Evolutionary conservation across 1,140 invertebrate genomes (phyloP).

Genomic region (Halesus radiatus): DNA sequence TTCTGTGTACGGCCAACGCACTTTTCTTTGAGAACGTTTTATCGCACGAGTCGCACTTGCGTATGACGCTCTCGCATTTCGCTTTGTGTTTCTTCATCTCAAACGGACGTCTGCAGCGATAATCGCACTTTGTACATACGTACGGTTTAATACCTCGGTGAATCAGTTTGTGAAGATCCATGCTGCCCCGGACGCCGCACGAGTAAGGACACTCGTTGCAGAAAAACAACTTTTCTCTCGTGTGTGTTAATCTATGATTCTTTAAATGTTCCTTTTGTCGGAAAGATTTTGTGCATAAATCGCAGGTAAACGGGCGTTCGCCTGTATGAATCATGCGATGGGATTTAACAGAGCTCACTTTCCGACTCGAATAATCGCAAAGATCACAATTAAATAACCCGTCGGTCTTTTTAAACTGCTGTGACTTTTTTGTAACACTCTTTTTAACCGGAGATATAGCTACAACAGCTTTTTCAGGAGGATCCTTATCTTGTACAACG

Average conservation of each 20-base stretch:
- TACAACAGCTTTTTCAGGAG: too few species aligned
- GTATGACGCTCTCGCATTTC: neutral
- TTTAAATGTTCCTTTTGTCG: constrained; percentile 13
- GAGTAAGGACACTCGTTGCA: constrained; percentile 26
- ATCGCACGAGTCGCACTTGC: constrained; percentile 21
- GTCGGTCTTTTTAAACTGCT: constrained; percentile 8
- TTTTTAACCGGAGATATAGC: neutral
- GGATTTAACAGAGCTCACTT: constrained; percentile 16
- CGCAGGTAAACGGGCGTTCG: constrained; percentile 27
- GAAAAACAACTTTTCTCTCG: constrained; percentile 27
- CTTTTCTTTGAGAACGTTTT: constrained; percentile 8
- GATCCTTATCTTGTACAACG: too few species aligned
- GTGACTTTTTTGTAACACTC: neutral
- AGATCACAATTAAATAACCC: constrained; percentile 32
- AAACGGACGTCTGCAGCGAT: constrained; percentile 19
- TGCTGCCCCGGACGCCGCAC: neutral
- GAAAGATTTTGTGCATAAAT: constrained; percentile 12
- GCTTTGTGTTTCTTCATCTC: constrained; percentile 16
- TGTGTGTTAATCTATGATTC: constrained; percentile 32
- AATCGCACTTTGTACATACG: constrained; percentile 18
- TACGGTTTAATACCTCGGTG: constrained; percentile 28
- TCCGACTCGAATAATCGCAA: constrained; percentile 22
- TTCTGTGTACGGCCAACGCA: neutral
- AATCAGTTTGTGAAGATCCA: constrained; percentile 29
- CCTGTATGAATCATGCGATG: constrained; percentile 39